A percentile compares a stretch with the other conserved stretches of the same genome.
phyloP scores from a whole-genome alignment of 2,888 invertebrate species.

The Balanococcus diminutus region DNA sequence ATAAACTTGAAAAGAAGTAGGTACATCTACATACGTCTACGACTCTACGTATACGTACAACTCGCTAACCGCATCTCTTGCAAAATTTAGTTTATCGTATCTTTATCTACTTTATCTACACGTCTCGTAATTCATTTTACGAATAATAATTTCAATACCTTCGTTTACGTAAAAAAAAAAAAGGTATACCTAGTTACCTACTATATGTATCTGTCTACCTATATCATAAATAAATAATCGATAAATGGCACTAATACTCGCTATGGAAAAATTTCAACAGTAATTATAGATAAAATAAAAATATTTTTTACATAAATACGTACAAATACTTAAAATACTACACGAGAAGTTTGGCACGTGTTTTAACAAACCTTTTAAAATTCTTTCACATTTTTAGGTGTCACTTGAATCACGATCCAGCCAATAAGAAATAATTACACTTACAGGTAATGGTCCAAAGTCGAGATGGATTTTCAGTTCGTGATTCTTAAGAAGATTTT shows the following conservation, averaged over 20 bases:
- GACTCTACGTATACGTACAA: neutral
- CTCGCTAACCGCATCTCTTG: neutral
- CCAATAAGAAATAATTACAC: neutral
- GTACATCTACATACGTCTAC: too few species aligned
- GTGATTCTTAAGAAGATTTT: neutral
- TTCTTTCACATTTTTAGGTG: neutral
- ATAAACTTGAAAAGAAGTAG: neutral
- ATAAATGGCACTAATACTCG: too few species aligned
- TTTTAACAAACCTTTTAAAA: neutral
- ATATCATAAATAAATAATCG: too few species aligned
- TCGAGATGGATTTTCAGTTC: neutral
- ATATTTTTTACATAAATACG: too few species aligned
- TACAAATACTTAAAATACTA: neutral
- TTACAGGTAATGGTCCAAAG: neutral
- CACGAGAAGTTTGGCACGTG: neutral
- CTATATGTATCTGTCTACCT: too few species aligned
- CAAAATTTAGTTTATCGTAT: neutral
- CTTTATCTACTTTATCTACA: too few species aligned
- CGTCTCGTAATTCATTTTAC: too few species aligned
- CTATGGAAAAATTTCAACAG: too few species aligned
- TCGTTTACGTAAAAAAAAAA: too few species aligned
- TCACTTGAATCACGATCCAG: neutral
- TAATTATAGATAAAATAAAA: too few species aligned
- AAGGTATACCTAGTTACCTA: too few species aligned
- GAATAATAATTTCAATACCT: too few species aligned